Base-by-base conservation (phyloP, 1,140 invertebrate species). In the Thereuonema tuberculata region DNA sequence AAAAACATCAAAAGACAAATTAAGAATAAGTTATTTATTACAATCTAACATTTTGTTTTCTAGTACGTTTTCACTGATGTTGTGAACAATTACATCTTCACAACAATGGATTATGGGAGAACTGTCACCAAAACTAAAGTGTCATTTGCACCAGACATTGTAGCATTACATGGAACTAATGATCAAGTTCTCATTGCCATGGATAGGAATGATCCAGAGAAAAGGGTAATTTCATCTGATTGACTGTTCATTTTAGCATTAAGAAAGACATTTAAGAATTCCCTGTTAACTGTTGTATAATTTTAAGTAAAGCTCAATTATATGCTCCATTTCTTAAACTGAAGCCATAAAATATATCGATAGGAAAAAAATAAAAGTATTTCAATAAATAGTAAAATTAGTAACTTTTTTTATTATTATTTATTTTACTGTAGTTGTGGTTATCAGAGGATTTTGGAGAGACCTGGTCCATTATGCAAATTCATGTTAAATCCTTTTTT, bases 41-140 rank as follows among this genome's bases (percentile, higher is more conserved):
- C n/a, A n/a, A n/a, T n/a, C n/a, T n/a, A n/a, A n/a, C n/a, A n/a
- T n/a, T n/a, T n/a, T n/a, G n/a, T n/a, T n/a, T n/a, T n/a, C n/a
- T 69, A 93, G 89, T 88, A 86, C 74, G 79, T 93, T 1, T 93
- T 93, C 72, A 81, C 84, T 29, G 90, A 93, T 72, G 79, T 82
- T 14, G 75, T 76, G 20, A 82, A 92, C 70, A 85, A 85, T 67
- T 78, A 82, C 58, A 75, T 93, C 9, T 93, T 84, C 68, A 81
- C 84, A 27, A 90, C 89, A 1, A 74, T 68, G 23, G 78, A 93
- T 70, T 82, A 83, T 76, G 87, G 86, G 0, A 15, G 28, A 2
- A 54, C 12, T 15, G 84, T 93, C 62, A 72, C 71, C 28, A 75
- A 74, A 54, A 70, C 78, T 1, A 69, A 78, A 47, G 68, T 93